Evolutionary conservation across 1,140 invertebrate genomes (phyloP).

Genomic region (Epicauta chinensis): DNA sequence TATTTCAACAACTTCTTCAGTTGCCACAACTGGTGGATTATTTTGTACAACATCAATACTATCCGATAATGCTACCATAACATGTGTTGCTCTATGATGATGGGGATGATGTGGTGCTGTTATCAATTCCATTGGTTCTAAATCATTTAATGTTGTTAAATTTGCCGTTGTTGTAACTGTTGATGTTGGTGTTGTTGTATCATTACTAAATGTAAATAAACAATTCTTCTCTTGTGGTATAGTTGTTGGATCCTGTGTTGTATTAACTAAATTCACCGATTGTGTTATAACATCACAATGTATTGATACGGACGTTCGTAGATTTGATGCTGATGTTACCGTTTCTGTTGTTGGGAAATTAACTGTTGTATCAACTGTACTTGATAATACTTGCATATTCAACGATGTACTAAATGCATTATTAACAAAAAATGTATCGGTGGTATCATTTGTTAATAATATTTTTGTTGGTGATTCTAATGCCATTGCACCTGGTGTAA

Average conservation of each 20-base stretch:
- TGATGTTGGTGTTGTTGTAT: background rate
- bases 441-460: background rate
- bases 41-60: too few species aligned
- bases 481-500: background rate
- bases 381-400: background rate
- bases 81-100: too few species aligned
- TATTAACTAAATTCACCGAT: background rate
- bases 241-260: background rate
- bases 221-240: background rate
- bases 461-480: background rate
- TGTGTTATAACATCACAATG: background rate
- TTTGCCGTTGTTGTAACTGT: too few species aligned
- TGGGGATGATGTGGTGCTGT: too few species aligned
- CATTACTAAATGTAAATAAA: constrained; percentile 6
- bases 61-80: too few species aligned
- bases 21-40: too few species aligned
- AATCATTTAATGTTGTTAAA: too few species aligned
- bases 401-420: background rate
- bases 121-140: too few species aligned
- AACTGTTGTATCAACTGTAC: constrained; percentile 1
- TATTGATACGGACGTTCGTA: background rate
- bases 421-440: background rate
- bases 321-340: background rate
- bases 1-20: constrained; percentile 1
- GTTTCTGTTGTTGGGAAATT: background rate